Percentiles rank a stretch among this genome's conserved stretches.
Evolutionary conservation across 2,797 vertebrate species (phyloP).

Genomic region (Enteromius thamalakanensis): DNA sequence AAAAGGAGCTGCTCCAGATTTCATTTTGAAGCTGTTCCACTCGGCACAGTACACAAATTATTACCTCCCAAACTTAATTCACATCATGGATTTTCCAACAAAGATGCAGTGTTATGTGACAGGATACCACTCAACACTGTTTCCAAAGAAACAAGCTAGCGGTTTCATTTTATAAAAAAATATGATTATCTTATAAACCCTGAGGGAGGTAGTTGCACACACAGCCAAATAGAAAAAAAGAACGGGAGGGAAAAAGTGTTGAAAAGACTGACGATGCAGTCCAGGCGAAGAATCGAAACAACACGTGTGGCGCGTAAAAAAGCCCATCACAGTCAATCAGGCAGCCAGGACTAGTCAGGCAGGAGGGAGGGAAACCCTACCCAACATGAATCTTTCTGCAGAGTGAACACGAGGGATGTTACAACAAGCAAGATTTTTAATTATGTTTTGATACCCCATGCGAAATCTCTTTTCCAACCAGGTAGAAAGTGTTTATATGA

Average conservation of each 20-base stretch:
- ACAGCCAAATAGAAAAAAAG: constrained; percentile 46
- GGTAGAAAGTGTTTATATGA: constrained; percentile 79
- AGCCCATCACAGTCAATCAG: constrained; percentile 80
- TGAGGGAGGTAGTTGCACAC: constrained; percentile 57
- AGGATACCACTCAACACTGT: constrained; percentile 63
- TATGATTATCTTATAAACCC: constrained; percentile 62
- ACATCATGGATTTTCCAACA: constrained; percentile 31
- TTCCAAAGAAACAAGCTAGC: constrained; percentile 58
- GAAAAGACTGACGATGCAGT: constrained; percentile 70
- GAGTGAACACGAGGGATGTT: constrained; percentile 68
- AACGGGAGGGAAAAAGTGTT: constrained; percentile 62
- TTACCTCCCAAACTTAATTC: constrained; percentile 53
- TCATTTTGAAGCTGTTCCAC: constrained; percentile 63
- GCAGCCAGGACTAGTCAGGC: constrained; percentile 70
- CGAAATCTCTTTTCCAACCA: constrained; percentile 76
- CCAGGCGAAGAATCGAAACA: constrained; percentile 66
- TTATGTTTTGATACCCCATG: constrained; percentile 79
- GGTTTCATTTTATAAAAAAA: constrained; percentile 42
- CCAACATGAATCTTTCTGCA: constrained; percentile 70
- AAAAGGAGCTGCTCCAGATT: constrained; percentile 47
- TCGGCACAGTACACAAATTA: constrained; percentile 59
- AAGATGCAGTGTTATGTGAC: constrained; percentile 54
- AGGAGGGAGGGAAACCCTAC: constrained; percentile 72
- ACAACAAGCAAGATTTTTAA: constrained; percentile 82
- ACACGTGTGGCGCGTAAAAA: constrained; percentile 75